phyloP scores from a whole-genome alignment of 2,113 vertebrate species.

The Rhombomys opimus region DNA sequence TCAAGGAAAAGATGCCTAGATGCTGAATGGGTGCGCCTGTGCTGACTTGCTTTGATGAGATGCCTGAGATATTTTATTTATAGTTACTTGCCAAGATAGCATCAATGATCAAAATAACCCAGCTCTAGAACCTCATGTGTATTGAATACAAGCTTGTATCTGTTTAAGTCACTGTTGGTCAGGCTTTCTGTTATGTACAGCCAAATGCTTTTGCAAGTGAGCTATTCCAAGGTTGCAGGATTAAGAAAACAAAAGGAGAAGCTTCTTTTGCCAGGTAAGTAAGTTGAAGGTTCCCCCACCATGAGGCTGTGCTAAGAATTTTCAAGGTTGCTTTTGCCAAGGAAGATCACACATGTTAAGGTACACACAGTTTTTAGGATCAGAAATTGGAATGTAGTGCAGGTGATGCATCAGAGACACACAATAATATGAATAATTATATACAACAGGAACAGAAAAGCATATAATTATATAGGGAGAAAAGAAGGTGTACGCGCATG shows the following conservation, averaged over 20 bases:
- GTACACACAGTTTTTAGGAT: neutral
- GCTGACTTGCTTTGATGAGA: neutral
- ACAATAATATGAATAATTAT: neutral
- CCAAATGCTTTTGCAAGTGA: neutral
- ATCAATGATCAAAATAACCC: neutral
- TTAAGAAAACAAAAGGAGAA: slow-evolving; percentile 10
- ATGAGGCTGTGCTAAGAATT: neutral
- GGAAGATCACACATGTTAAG: neutral
- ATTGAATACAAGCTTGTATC: neutral
- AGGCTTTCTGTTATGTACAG: neutral
- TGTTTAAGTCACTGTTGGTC: neutral
- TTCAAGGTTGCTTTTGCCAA: neutral
- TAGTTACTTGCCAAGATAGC: neutral
- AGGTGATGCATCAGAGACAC: neutral
- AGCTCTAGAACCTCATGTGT: neutral
- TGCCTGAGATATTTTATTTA: neutral
- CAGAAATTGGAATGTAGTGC: neutral
- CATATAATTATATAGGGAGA: neutral
- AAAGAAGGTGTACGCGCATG: neutral
- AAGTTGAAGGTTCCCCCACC: neutral
- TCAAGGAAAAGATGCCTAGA: neutral
- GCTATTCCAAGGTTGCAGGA: neutral
- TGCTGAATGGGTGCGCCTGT: neutral
- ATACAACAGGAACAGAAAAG: slow-evolving; percentile 48
- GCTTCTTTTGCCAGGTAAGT: neutral